A percentile compares a stretch with the other conserved stretches of the same genome.
Conservation (phyloP, 2,888 invertebrate species). For the Ischnus inquisitorius region DNA sequence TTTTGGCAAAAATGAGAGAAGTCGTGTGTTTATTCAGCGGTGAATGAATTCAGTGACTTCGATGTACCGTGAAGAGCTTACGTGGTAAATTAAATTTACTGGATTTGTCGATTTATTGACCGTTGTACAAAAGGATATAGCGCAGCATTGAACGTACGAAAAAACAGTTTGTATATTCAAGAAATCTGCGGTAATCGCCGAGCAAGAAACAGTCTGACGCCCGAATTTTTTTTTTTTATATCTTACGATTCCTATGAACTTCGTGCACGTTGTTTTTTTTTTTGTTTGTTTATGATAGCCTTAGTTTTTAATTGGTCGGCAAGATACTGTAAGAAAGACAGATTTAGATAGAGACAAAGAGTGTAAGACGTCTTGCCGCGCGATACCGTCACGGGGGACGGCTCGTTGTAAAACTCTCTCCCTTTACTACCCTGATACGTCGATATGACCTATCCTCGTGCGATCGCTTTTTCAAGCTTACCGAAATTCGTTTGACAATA, state of each 20-base stretch:
- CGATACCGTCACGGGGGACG: conserved; percentile 61
- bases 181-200: conserved; percentile 29
- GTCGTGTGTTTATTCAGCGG: conserved; percentile 29
- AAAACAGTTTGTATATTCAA: conserved; percentile 37
- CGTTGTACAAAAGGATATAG: conserved; percentile 58
- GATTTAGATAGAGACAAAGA: conserved; percentile 67
- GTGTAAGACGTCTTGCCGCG: conserved; percentile 69
- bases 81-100: conserved; percentile 48
- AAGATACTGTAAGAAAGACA: conserved; percentile 74
- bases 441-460: conserved; percentile 63
- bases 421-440: conserved; percentile 70
- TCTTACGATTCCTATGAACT: conserved; percentile 45
- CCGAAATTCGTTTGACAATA: conserved; percentile 19
- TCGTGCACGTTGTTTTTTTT: conserved; percentile 42
- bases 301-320: conserved; percentile 78
- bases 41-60: conserved; percentile 57
- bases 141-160: conserved; percentile 59
- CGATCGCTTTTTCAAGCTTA: conserved; percentile 24
- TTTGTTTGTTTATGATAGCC: conserved; percentile 71
- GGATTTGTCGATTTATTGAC: conserved; percentile 39
- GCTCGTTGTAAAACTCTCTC: conserved; percentile 62
- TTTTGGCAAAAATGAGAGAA: conserved; percentile 14
- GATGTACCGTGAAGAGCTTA: conserved; percentile 64
- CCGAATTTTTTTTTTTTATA: conserved; percentile 23
- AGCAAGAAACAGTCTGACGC: conserved; percentile 58